phyloP scores from a whole-genome alignment of 2,113 vertebrate genomes.

The Pachypanchax playfairii region DNA sequence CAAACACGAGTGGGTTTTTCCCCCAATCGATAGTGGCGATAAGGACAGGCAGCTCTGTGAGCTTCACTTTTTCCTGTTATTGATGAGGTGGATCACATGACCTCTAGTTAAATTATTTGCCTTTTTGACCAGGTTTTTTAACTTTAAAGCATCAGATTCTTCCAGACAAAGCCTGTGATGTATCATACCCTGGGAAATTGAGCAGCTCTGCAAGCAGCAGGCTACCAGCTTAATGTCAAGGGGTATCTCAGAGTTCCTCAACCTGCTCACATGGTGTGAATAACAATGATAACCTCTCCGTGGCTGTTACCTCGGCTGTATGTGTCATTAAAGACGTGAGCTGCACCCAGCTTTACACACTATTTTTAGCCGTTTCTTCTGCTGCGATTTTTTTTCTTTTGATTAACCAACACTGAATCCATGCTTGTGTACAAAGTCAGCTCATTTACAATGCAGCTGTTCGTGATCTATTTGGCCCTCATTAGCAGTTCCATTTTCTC shows the following conservation, averaged over 20 bases:
- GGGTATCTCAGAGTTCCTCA: constrained; percentile 19
- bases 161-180: constrained; percentile 36
- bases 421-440: constrained; percentile 47
- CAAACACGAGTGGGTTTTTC: constrained; percentile 13
- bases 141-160: constrained; percentile 30
- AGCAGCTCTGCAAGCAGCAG: constrained; percentile 16
- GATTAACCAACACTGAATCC: constrained; percentile 58
- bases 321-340: constrained; percentile 23
- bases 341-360: constrained; percentile 21
- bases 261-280: constrained; percentile 39
- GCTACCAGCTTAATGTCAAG: constrained; percentile 45
- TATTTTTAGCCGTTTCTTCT: constrained; percentile 49
- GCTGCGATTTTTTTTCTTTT: constrained; percentile 37
- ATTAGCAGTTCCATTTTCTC: constrained; percentile 64
- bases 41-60: constrained; percentile 18
- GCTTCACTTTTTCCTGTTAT: constrained; percentile 36
- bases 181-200: constrained; percentile 34
- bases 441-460: constrained; percentile 57
- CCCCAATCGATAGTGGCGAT: constrained; percentile 46
- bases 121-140: constrained; percentile 46
- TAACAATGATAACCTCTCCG: constrained; percentile 50
- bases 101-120: constrained; percentile 40
- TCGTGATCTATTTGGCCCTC: constrained; percentile 50
- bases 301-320: constrained; percentile 30
- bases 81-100: constrained; percentile 39